Conservation (phyloP, 2,113 vertebrate species). For the Calyptomena viridis region DNA sequence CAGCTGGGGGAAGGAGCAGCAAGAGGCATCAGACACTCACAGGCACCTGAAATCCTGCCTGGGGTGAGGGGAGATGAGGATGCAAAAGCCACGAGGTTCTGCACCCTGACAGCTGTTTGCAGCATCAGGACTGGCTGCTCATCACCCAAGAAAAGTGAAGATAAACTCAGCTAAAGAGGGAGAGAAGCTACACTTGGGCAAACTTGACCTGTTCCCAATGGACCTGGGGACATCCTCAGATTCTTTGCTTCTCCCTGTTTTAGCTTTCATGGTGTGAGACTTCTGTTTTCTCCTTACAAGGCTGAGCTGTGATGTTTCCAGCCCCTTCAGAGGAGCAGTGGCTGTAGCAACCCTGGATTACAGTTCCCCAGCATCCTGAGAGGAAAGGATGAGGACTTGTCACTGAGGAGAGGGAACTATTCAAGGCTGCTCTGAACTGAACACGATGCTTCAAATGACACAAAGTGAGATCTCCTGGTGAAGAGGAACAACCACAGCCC, state of each 20-base stretch:
- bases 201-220: background rate
- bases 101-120: background rate
- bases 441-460: background rate
- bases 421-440: background rate
- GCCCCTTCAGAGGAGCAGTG: background rate
- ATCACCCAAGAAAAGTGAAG: background rate
- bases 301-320: background rate
- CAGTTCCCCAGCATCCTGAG: background rate
- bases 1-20: conserved; percentile 53
- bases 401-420: background rate
- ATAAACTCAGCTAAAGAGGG: background rate
- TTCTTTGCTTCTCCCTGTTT: background rate
- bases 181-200: background rate
- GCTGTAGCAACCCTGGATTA: background rate
- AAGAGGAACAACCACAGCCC: conserved; percentile 75
- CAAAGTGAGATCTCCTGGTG: conserved; percentile 66
- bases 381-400: background rate
- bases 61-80: background rate
- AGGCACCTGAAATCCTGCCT: background rate
- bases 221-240: background rate
- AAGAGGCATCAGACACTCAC: conserved; percentile 1
- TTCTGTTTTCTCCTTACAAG: background rate
- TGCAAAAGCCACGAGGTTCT: background rate
- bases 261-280: background rate
- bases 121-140: background rate